Percentiles rank a stretch among this genome's conserved stretches.
phyloP scores from a whole-genome alignment of 2,113 vertebrate species.

The Silurus meridionalis region DNA sequence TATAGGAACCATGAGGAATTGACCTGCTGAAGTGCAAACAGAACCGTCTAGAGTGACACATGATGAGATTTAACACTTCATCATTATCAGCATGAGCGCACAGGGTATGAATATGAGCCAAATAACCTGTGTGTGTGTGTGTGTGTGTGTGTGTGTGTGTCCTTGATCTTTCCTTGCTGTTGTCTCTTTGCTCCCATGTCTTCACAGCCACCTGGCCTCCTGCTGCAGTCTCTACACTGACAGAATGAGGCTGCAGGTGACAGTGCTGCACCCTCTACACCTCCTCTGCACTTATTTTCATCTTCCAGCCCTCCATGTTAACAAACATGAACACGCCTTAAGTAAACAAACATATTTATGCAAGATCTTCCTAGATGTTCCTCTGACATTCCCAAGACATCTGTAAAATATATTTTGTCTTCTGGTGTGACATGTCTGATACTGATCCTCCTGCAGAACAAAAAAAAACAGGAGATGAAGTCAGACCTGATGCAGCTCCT shows the following conservation, averaged over 20 bases:
- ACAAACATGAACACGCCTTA: not conserved
- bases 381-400: not conserved
- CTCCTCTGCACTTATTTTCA: not conserved
- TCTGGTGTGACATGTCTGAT: not conserved
- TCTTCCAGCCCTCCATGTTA: not conserved
- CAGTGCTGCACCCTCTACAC: not conserved
- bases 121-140: not conserved
- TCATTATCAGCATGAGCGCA: not conserved
- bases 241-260: slow-evolving; percentile 42
- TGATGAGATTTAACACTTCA: not conserved
- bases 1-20: not conserved
- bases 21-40: not conserved
- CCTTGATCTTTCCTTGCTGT: slow-evolving; percentile 17
- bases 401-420: not conserved
- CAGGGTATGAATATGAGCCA: not conserved
- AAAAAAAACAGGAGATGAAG: not conserved
- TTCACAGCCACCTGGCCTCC: slow-evolving; percentile 13
- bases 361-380: not conserved
- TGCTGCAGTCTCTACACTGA: slow-evolving; percentile 14
- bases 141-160: slow-evolving; percentile 4
- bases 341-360: not conserved
- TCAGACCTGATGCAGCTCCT: not conserved
- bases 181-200: not conserved
- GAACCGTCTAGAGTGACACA: not conserved
- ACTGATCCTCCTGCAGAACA: not conserved